A percentile compares a stretch with the other conserved stretches of the same genome.
These are phyloP conservation scores for Drosophila tsacasi DNA, from an alignment of 1,140 invertebrate species.

Conservation along the genomic window DNA sequence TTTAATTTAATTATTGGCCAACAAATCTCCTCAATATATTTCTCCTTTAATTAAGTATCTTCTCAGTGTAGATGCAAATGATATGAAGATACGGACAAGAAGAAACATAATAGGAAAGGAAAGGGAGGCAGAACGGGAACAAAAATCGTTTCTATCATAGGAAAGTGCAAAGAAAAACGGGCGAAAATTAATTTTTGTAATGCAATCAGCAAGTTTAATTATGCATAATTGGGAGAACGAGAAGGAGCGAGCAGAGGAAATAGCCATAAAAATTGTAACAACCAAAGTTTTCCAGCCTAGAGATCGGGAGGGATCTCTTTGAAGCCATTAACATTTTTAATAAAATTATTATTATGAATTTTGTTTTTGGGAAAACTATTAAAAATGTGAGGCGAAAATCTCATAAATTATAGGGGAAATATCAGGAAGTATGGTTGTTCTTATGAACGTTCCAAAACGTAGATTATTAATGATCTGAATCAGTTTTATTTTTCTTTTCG, in stretches of 20 bases:
- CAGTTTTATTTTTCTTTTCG: slow-evolving; percentile 25
- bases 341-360: background rate
- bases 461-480: slow-evolving; percentile 22
- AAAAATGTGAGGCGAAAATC: background rate
- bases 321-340: background rate
- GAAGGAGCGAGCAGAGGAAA: slow-evolving; percentile 6
- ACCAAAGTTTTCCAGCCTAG: slow-evolving; percentile 11
- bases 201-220: slow-evolving; percentile 62
- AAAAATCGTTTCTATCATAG: slow-evolving; percentile 37
- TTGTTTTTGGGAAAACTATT: background rate
- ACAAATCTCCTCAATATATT: background rate
- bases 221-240: slow-evolving; percentile 62
- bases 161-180: slow-evolving; percentile 58
- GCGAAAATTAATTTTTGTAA: slow-evolving; percentile 62
- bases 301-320: slow-evolving; percentile 13
- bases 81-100: slow-evolving; percentile 19
- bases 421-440: slow-evolving; percentile 16
- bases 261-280: slow-evolving; percentile 31
- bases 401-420: background rate
- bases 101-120: background rate
- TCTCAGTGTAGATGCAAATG: slow-evolving; percentile 54
- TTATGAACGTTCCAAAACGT: slow-evolving; percentile 11
- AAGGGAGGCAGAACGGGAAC: slow-evolving; percentile 1
- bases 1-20: no score
- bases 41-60: background rate